These are phyloP conservation scores for Pan paniscus DNA, from an alignment of 2,113 vertebrate species.

Conservation along the genomic window DNA sequence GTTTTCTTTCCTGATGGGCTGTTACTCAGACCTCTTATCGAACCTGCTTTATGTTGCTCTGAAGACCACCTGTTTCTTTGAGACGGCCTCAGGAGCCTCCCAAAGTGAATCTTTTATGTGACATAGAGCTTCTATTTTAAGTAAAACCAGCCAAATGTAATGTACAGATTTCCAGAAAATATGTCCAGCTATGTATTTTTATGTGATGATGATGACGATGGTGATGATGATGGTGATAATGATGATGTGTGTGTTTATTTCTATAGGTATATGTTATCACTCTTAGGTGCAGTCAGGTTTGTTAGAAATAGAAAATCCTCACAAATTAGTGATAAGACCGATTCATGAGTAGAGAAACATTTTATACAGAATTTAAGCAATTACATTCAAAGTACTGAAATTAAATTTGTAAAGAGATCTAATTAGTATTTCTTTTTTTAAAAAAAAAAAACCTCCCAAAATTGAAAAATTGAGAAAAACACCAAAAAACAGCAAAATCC, in stretches of 20 bases:
- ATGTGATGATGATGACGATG: neutral
- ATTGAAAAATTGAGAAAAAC: neutral
- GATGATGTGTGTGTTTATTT: neutral
- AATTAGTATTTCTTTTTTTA: neutral
- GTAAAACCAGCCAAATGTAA: neutral
- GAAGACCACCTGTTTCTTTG: neutral
- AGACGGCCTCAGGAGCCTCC: neutral
- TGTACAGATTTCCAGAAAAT: neutral
- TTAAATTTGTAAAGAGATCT: constrained; percentile 4
- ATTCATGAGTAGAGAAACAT: neutral
- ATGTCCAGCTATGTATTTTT: neutral
- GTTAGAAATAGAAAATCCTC: constrained; percentile 14
- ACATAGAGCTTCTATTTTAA: neutral
- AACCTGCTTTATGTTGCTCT: neutral
- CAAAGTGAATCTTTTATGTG: neutral
- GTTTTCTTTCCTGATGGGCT: neutral
- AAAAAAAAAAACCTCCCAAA: no score
- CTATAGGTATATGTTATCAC: neutral
- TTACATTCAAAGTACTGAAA: neutral
- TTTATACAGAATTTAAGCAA: neutral
- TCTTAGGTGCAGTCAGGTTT: neutral
- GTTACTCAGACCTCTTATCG: neutral
- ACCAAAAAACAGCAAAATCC: neutral
- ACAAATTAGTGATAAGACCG: neutral
- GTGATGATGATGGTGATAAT: neutral